Conservation (phyloP, 2,888 invertebrate species). For the Callinectes sapidus region DNA sequence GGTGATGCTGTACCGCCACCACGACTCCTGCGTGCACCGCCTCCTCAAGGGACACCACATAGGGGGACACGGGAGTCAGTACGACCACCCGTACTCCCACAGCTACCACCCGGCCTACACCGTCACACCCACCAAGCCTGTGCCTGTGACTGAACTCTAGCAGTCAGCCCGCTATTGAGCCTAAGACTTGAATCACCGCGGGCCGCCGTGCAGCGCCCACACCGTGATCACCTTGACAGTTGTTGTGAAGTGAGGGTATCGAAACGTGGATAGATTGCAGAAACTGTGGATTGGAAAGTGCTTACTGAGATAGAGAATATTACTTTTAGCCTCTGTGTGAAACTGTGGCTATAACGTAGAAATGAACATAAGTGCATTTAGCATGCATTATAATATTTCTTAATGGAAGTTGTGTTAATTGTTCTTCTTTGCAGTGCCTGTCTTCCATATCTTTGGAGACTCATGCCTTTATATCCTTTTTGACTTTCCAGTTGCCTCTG, state of each 20-base stretch:
- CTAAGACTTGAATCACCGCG: slow-evolving; percentile 40
- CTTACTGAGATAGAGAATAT: slow-evolving; percentile 41
- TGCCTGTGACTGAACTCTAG: slow-evolving; percentile 73
- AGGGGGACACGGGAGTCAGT: slow-evolving; percentile 52
- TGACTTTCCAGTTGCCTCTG: slow-evolving; percentile 64
- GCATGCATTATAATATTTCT: slow-evolving; percentile 59
- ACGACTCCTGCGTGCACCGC: slow-evolving; percentile 67
- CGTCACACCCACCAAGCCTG: slow-evolving; percentile 70
- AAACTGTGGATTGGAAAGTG: slow-evolving; percentile 49
- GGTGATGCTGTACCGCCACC: slow-evolving; percentile 68
- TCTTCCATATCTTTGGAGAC: slow-evolving; percentile 69
- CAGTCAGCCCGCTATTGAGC: slow-evolving; percentile 70
- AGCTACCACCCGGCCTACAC: slow-evolving; percentile 65
- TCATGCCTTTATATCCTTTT: slow-evolving; percentile 66
- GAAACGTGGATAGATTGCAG: background rate
- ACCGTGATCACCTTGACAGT: slow-evolving; percentile 39
- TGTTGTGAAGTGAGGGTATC: slow-evolving; percentile 54
- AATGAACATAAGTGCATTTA: slow-evolving; percentile 59
- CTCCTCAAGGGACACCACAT: slow-evolving; percentile 68
- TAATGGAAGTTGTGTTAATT: slow-evolving; percentile 67
- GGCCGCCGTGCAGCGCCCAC: slow-evolving; percentile 40
- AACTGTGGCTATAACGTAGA: slow-evolving; percentile 52
- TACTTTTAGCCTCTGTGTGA: slow-evolving; percentile 39
- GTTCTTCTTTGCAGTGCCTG: slow-evolving; percentile 71
- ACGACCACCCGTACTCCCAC: slow-evolving; percentile 61